phyloP scores from a whole-genome alignment of 2,797 vertebrate genomes.

The Tenualosa ilisha region DNA sequence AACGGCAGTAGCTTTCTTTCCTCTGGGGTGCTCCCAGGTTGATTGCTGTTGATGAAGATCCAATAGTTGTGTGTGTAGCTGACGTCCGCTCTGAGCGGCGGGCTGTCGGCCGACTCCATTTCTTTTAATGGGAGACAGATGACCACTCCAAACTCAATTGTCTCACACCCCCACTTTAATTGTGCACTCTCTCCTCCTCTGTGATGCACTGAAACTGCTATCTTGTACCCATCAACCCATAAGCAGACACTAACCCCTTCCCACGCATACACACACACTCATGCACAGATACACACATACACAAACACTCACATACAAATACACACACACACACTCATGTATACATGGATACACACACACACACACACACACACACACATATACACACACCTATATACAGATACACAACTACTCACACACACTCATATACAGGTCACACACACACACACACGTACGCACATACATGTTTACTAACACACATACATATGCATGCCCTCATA shows the following conservation, averaged over 20 bases:
- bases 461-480: no score
- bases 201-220: not conserved
- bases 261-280: not conserved
- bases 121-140: slow-evolving; percentile 62
- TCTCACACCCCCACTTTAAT: slow-evolving; percentile 40
- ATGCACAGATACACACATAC: not conserved
- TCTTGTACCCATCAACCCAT: not conserved
- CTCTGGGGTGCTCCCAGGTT: slow-evolving; percentile 55
- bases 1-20: slow-evolving; percentile 45
- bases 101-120: slow-evolving; percentile 55
- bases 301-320: no score
- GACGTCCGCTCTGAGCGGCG: slow-evolving; percentile 52
- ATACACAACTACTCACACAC: no score
- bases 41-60: slow-evolving; percentile 64
- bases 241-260: not conserved
- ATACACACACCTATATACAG: not conserved
- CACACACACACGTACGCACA: no score
- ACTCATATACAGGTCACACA: no score
- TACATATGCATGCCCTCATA: not conserved
- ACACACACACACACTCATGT: not conserved
- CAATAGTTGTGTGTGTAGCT: slow-evolving; percentile 55
- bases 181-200: slow-evolving; percentile 20
- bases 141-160: slow-evolving; percentile 51
- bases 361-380: slow-evolving; percentile 6
- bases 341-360: not conserved